phyloP scores from a whole-genome alignment of 2,888 invertebrate species.

The Elmis aenea region DNA sequence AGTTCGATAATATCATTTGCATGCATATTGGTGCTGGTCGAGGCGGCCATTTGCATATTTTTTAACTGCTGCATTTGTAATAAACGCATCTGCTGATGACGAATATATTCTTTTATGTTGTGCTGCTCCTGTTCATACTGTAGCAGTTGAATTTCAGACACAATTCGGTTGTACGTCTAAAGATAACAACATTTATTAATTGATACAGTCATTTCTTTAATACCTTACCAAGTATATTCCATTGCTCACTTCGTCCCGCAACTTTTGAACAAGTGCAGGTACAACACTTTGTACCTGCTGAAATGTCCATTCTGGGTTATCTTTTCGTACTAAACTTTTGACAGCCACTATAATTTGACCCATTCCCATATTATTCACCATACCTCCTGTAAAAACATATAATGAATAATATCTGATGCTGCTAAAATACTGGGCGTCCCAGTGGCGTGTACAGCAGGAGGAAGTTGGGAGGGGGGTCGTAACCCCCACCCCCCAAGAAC shows the following conservation, averaged over 20 bases:
- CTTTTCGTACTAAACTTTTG: conserved; percentile 54
- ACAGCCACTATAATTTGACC: conserved; percentile 38
- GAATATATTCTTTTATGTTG: conserved; percentile 16
- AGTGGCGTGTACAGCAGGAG: too few relatives aligned
- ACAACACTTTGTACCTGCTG: conserved; percentile 57
- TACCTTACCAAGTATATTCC: conserved; percentile 34
- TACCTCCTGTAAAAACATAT: too few relatives aligned
- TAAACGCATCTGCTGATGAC: conserved; percentile 15
- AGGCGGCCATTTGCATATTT: background rate
- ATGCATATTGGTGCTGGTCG: background rate
- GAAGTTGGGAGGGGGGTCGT: too few relatives aligned
- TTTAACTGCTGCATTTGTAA: conserved; percentile 4
- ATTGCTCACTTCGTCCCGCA: conserved; percentile 55
- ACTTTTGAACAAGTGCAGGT: conserved; percentile 51
- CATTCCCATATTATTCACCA: conserved; percentile 27
- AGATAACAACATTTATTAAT: too few relatives aligned
- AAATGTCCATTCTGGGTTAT: conserved; percentile 59
- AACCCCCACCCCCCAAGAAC: too few relatives aligned
- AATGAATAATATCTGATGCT: too few relatives aligned
- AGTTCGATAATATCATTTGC: conserved; percentile 12
- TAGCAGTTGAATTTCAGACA: conserved; percentile 34
- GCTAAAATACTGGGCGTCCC: too few relatives aligned
- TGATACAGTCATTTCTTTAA: too few relatives aligned
- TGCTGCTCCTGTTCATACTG: conserved; percentile 25
- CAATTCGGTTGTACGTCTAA: conserved; percentile 34